Percentiles rank a stretch among this genome's conserved stretches.
Evolutionary conservation across 2,797 vertebrate genomes (phyloP).

Genomic region (Knipowitschia caucasica): DNA sequence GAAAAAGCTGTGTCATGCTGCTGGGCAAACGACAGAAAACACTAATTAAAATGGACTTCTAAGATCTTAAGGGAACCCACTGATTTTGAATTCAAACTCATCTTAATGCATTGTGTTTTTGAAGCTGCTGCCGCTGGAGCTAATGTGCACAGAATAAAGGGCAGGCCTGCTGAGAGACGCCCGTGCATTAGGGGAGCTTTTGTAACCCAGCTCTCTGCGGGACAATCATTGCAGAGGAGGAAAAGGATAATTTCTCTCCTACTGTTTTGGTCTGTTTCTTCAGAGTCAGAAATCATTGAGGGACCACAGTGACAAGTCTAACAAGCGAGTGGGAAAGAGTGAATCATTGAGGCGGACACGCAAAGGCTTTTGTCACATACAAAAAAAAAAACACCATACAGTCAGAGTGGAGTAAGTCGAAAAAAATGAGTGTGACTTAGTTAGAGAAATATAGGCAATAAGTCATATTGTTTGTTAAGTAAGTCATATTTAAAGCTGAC

Average conservation of each 20-base stretch:
- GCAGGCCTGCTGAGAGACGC: conserved; percentile 43
- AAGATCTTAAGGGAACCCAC: conserved; percentile 31
- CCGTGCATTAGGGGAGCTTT: conserved; percentile 29
- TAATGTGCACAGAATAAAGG: conserved; percentile 45
- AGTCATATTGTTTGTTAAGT: no score
- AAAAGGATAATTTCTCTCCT: conserved; percentile 33
- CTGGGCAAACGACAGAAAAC: conserved; percentile 23
- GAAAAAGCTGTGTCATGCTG: conserved; percentile 12
- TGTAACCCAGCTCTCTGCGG: conserved; percentile 31
- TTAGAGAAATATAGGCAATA: no score
- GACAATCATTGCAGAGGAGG: conserved; percentile 42
- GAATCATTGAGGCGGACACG: conserved; percentile 21
- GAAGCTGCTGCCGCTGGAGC: conserved; percentile 32
- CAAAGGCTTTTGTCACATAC: conserved; percentile 12
- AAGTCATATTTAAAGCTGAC: no score
- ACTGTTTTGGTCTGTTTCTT: conserved; percentile 23
- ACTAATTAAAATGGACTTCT: conserved; percentile 34
- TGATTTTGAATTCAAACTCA: conserved; percentile 43
- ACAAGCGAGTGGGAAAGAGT: conserved; percentile 9
- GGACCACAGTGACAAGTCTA: conserved; percentile 15
- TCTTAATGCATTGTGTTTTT: conserved; percentile 51
- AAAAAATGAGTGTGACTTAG: no score
- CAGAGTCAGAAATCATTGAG: conserved; percentile 10
- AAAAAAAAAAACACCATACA: background rate
- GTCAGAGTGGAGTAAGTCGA: no score